These are phyloP conservation scores for Erythrolamprus reginae DNA, from an alignment of 2,113 vertebrate genomes.

Conservation along the genomic window DNA sequence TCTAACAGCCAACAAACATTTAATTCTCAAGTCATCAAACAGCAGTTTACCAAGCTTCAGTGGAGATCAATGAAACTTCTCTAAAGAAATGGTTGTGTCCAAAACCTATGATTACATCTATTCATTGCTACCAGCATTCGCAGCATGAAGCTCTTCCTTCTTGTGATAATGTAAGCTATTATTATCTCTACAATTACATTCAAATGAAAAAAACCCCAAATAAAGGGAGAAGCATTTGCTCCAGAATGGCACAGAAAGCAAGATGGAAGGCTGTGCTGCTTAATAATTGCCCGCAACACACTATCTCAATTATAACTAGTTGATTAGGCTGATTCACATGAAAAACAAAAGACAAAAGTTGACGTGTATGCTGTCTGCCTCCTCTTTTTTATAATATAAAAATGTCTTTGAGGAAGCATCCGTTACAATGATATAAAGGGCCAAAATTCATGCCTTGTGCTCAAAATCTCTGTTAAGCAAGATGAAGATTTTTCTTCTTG, in stretches of 20 bases:
- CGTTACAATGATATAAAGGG: neutral
- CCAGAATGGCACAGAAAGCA: neutral
- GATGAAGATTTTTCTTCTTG: neutral
- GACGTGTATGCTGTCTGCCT: neutral
- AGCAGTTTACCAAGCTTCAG: neutral
- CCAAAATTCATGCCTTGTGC: neutral
- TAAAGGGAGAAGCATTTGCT: neutral
- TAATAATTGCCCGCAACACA: neutral
- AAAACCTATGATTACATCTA: slow-evolving; percentile 9
- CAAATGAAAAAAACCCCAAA: neutral
- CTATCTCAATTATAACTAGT: neutral
- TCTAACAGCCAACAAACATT: neutral
- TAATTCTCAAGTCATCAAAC: neutral
- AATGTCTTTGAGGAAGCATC: neutral
- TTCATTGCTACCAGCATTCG: neutral
- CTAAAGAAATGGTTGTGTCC: neutral
- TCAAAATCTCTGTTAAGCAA: neutral
- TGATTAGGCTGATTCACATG: neutral
- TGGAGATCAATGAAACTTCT: slow-evolving; percentile 7
- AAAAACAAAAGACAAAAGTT: neutral
- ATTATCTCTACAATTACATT: neutral
- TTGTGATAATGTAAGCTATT: neutral
- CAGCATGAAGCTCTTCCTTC: slow-evolving; percentile 10
- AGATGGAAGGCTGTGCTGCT: neutral
- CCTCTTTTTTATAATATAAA: neutral